Conservation (phyloP, 2,113 vertebrate genomes). For the Nyctereutes procyonoides region DNA sequence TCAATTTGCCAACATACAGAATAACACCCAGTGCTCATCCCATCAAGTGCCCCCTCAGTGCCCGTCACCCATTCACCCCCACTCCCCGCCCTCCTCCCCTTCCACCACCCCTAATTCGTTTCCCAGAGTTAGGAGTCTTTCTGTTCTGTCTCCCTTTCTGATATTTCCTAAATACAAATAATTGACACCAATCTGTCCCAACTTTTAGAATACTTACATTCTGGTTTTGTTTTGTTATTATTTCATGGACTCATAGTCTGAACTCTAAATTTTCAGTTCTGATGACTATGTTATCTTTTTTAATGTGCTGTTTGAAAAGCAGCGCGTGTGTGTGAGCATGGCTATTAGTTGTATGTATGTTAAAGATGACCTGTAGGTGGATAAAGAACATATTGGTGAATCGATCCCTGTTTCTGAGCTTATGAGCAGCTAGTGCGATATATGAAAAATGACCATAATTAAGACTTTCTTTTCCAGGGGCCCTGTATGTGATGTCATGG, state of each 20-base stretch:
- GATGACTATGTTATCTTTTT: not conserved
- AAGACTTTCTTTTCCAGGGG: not conserved
- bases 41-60: no score
- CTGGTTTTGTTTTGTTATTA: not conserved
- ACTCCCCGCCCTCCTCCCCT: no score
- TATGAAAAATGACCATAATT: slow-evolving; percentile 35
- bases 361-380: not conserved
- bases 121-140: no score
- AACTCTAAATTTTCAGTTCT: not conserved
- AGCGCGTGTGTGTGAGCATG: not conserved
- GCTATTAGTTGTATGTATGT: not conserved
- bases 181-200: not conserved
- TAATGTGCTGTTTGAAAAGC: not conserved
- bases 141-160: no score
- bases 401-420: not conserved
- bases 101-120: no score
- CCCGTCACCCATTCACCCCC: no score
- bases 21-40: no score
- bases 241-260: not conserved
- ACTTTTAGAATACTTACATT: not conserved
- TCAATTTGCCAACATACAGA: no score
- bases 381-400: not conserved
- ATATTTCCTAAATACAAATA: not conserved
- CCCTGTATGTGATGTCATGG: not conserved
- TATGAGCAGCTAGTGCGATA: not conserved